Conservation (phyloP, 1,140 invertebrate genomes). For the Aplysia californica region DNA sequence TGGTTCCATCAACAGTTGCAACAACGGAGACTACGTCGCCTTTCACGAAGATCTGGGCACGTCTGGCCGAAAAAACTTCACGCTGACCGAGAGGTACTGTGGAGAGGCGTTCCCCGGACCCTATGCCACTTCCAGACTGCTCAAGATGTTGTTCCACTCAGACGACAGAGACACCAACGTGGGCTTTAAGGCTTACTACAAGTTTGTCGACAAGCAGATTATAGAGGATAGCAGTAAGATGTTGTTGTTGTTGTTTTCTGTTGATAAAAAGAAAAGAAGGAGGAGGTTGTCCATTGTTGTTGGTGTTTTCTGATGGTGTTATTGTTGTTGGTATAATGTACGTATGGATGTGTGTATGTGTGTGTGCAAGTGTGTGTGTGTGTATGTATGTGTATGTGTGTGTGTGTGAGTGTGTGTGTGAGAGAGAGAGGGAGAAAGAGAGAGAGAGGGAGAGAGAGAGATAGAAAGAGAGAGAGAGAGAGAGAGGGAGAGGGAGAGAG, state of each 20-base stretch:
- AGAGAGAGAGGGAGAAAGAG: too few species aligned
- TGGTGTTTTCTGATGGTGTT: too few species aligned
- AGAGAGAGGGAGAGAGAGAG: too few species aligned
- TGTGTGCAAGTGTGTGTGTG: not conserved
- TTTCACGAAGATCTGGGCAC: conserved; percentile 39
- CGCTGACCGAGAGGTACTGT: conserved; percentile 45
- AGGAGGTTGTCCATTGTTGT: too few species aligned
- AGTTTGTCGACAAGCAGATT: conserved; percentile 36
- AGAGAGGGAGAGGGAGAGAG: too few species aligned
- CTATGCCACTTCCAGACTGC: conserved; percentile 34
- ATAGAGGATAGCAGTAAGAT: conserved; percentile 39
- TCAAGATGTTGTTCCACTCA: conserved; percentile 47
- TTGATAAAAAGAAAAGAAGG: too few species aligned
- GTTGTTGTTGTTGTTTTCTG: too few species aligned
- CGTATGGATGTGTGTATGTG: too few species aligned
- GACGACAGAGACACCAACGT: conserved; percentile 27
- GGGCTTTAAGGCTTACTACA: conserved; percentile 50
- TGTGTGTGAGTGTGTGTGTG: not conserved
- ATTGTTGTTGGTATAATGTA: too few species aligned
- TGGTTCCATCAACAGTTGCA: not conserved
- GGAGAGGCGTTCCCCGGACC: conserved; percentile 41
- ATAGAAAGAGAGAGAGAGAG: too few species aligned
- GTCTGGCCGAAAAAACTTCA: conserved; percentile 34
- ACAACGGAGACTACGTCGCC: conserved; percentile 42
- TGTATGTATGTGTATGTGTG: not conserved